Percentiles rank a stretch among this genome's conserved stretches.
Evolutionary conservation across 2,113 vertebrate species (phyloP).

Genomic region (Nothoprocta perdicaria): DNA sequence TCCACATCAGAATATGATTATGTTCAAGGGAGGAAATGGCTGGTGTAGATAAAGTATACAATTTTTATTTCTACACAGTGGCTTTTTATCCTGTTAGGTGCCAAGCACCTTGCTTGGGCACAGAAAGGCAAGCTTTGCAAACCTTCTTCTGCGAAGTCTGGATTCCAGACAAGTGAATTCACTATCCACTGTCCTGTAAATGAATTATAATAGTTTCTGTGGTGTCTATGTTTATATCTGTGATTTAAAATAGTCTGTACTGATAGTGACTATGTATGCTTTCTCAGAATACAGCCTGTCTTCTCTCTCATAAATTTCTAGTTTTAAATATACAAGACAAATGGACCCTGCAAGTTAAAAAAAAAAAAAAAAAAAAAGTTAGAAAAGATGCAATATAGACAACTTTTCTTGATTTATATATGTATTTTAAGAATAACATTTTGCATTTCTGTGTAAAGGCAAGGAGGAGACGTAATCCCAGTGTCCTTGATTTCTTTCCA

Average conservation of each 20-base stretch:
- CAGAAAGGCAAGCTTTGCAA: neutral
- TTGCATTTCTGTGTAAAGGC: fast-evolving
- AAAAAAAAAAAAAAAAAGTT: no score
- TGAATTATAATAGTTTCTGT: neutral
- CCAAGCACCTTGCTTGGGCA: neutral
- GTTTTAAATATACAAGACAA: neutral
- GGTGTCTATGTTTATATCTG: neutral
- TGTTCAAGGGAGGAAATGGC: neutral
- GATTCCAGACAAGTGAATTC: neutral
- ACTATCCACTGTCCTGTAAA: neutral
- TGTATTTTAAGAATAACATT: neutral
- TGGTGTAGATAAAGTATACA: neutral
- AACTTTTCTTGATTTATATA: neutral
- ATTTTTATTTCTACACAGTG: neutral
- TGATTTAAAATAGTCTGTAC: neutral
- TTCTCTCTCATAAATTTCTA: neutral
- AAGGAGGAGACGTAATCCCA: neutral
- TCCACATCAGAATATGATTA: neutral
- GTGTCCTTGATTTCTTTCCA: neutral
- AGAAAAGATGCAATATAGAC: neutral
- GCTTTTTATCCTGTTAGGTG: neutral
- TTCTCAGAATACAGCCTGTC: neutral
- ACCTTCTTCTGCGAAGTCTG: neutral
- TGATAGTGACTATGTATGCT: neutral
- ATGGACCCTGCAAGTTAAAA: neutral